These are phyloP conservation scores for Xestia xanthographa DNA, from an alignment of 2,888 invertebrate genomes.

Conservation along the genomic window DNA sequence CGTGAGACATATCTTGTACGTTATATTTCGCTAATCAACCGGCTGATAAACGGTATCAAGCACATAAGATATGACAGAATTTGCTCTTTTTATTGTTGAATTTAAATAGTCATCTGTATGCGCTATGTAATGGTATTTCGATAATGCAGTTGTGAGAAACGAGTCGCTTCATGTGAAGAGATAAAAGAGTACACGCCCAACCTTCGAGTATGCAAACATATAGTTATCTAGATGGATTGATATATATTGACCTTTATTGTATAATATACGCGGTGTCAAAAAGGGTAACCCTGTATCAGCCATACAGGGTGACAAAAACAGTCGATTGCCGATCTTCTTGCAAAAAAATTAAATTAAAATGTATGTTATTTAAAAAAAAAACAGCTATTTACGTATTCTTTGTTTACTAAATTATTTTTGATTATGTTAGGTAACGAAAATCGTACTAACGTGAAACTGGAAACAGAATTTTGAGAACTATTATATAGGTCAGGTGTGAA, in stretches of 20 bases:
- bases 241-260: not conserved
- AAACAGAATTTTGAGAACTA: not conserved
- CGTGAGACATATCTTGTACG: constrained; percentile 64
- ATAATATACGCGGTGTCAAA: not conserved
- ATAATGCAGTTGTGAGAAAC: constrained; percentile 44
- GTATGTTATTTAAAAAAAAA: too few species aligned
- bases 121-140: constrained; percentile 35
- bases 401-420: too few species aligned
- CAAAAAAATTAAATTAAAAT: not conserved
- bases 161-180: constrained; percentile 18
- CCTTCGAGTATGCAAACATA: not conserved
- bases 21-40: constrained; percentile 65
- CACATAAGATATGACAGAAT: constrained; percentile 38
- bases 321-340: not conserved
- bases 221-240: not conserved
- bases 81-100: constrained; percentile 39
- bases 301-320: not conserved
- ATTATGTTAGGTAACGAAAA: not conserved
- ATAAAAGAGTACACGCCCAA: constrained; percentile 13
- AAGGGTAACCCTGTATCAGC: not conserved
- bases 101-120: constrained; percentile 37
- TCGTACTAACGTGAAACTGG: not conserved
- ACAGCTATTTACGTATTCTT: too few species aligned
- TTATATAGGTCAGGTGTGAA: not conserved
- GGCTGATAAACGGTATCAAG: constrained; percentile 58